Percentiles rank a stretch among this genome's conserved stretches.
phyloP scores from a whole-genome alignment of 2,113 vertebrate species.

The Pseudopipra pipra region DNA sequence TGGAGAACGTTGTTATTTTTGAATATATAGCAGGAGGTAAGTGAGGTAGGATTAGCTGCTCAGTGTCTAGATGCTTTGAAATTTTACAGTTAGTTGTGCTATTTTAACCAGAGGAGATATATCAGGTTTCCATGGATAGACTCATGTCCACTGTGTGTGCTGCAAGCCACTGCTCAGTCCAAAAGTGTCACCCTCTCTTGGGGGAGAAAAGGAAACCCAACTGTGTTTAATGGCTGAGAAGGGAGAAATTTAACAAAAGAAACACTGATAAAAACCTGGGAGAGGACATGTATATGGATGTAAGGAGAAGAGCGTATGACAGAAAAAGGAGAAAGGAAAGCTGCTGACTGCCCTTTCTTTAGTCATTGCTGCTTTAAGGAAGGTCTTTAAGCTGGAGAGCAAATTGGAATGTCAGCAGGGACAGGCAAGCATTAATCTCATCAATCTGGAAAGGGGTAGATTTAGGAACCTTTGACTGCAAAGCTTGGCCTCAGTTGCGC shows the following conservation, averaged over 20 bases:
- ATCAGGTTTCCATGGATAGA: background rate
- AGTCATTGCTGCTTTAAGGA: background rate
- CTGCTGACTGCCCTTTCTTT: background rate
- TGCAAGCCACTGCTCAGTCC: background rate
- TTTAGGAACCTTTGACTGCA: background rate
- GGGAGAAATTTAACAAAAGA: background rate
- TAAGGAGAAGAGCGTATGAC: background rate
- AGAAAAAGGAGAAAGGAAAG: background rate
- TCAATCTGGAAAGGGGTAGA: background rate
- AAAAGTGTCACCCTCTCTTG: background rate
- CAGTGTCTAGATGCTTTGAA: constrained; percentile 44
- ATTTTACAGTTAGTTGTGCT: constrained; percentile 62
- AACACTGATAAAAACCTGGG: background rate
- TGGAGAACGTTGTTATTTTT: constrained; percentile 28
- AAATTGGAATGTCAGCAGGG: constrained; percentile 11
- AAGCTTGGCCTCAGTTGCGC: background rate
- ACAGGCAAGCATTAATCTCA: background rate
- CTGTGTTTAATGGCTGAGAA: background rate
- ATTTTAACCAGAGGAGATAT: constrained; percentile 31
- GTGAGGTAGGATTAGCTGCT: constrained; percentile 39
- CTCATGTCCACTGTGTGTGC: background rate
- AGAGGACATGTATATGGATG: background rate
- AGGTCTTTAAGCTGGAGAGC: background rate
- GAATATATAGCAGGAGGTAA: constrained; percentile 29
- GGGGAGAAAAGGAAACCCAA: background rate